These are phyloP conservation scores for Phymatocera aterrima DNA, from an alignment of 2,888 invertebrate species.

Conservation along the genomic window DNA sequence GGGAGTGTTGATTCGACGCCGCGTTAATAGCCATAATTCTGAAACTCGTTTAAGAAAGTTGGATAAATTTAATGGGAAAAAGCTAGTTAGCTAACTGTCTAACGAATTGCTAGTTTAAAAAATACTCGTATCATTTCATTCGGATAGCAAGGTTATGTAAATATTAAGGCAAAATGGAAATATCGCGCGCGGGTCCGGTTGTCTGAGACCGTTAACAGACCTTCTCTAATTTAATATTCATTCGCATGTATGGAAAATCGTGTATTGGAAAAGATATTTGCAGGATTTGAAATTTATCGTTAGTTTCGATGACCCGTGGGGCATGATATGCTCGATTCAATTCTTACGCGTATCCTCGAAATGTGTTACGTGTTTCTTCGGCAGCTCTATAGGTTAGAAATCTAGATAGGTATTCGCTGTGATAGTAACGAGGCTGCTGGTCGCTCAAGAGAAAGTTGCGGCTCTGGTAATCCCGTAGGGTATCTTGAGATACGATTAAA, in stretches of 20 bases:
- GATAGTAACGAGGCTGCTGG: not conserved
- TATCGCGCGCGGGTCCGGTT: not conserved
- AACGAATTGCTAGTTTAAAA: conserved; percentile 4
- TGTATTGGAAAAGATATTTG: not conserved
- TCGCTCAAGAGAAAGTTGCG: conserved; percentile 33
- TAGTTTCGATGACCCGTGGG: not conserved
- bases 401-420: not conserved
- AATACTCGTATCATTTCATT: not conserved
- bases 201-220: not conserved
- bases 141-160: not conserved
- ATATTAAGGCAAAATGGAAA: not conserved
- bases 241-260: not conserved
- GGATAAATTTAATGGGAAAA: conserved; percentile 2
- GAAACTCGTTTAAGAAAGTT: conserved; percentile 21
- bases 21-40: not conserved
- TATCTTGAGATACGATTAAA: not conserved
- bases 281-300: not conserved
- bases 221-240: not conserved
- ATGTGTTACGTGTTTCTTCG: not conserved
- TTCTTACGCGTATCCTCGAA: not conserved
- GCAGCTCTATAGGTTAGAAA: not conserved
- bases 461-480: conserved; percentile 3
- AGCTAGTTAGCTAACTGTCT: not conserved
- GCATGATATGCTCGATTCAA: not conserved
- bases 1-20: not conserved